Evolutionary conservation across 2,888 invertebrate species (phyloP), one percentile per base, ranked within the genome.

Genomic region (Tinea trinotella): DNA sequence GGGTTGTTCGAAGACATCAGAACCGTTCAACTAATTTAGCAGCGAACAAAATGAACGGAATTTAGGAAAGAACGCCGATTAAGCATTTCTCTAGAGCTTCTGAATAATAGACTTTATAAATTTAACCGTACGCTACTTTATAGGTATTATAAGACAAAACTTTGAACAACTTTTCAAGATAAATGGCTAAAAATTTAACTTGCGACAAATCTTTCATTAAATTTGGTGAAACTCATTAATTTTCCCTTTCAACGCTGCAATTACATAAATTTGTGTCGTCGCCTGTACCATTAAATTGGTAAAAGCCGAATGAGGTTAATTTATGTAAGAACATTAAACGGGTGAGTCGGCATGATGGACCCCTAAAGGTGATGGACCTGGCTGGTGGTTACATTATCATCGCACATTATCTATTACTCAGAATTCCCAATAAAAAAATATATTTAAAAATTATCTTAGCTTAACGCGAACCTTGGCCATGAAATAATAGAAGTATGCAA

Each of bases 211-310:
- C 50, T 50, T 50, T 50, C 50, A 50, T 50, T 50, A 50, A 50
- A 24, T 50, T 50, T 50, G 13, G 50, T 24, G 13, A 54, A 64
- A 67, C 64, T 70, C 73, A 71, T 76, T 73, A 74, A 72, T 75
- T 67, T 67, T 65, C 61, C 66, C 69, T 68, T 69, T 67, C 67
- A 60, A 62, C 65, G 64, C 60, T 60, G 69, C 71, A 73, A 74
- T 76, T 73, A 75, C 70, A 71, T 70, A 70, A 74, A 74, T 74
- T 73, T 61, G 62, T 57, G 66, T 67, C 67, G 65, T 64, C 64
- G 63, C 61, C 56, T 59, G 56, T 62, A 59, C 64, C 64, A 62
- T 64, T 63, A 61, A 61, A 58, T 60, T 59, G 55, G 55, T 56
- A 57, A 62, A 54, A 55, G 58, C 58, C 59, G 55, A 53, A 54